These are phyloP conservation scores for Hiodon alosoides DNA, from an alignment of 2,113 vertebrate genomes.

Conservation along the genomic window DNA sequence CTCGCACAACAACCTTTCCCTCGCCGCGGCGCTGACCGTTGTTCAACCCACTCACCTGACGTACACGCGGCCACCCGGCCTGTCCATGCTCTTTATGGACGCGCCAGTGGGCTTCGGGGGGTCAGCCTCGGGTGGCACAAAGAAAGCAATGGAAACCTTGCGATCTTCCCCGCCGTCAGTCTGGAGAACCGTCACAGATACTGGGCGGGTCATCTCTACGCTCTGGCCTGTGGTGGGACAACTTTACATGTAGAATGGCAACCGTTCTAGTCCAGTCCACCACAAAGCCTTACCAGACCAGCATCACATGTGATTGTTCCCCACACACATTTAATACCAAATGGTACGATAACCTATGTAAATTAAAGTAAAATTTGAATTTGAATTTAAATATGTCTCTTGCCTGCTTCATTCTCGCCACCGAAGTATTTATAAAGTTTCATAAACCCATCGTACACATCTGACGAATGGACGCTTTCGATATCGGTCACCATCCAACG, in stretches of 20 bases:
- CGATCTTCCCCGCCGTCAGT: neutral
- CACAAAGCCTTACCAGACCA: no score
- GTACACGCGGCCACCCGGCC: conserved; percentile 30
- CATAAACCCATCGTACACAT: accelerated
- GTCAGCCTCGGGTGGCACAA: conserved; percentile 16
- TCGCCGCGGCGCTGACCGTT: neutral
- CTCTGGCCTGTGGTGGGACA: conserved; percentile 5
- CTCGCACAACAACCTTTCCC: neutral
- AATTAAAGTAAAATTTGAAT: neutral
- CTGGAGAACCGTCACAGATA: neutral
- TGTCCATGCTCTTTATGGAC: conserved; percentile 13
- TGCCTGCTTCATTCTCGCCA: conserved; percentile 31
- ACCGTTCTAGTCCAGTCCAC: neutral
- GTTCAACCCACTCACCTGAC: conserved; percentile 39
- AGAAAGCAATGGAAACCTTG: conserved; percentile 33
- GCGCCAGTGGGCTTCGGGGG: conserved; percentile 32
- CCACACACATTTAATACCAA: neutral
- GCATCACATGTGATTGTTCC: no score
- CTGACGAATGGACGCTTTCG: neutral
- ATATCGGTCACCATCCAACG: conserved; percentile 41
- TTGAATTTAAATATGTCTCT: neutral
- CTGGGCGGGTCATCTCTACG: conserved; percentile 32
- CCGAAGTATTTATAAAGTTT: conserved; percentile 25
- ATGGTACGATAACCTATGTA: neutral
- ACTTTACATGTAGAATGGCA: neutral